Conservation (phyloP, 2,113 vertebrate genomes). For the Platysternon megacephalum region DNA sequence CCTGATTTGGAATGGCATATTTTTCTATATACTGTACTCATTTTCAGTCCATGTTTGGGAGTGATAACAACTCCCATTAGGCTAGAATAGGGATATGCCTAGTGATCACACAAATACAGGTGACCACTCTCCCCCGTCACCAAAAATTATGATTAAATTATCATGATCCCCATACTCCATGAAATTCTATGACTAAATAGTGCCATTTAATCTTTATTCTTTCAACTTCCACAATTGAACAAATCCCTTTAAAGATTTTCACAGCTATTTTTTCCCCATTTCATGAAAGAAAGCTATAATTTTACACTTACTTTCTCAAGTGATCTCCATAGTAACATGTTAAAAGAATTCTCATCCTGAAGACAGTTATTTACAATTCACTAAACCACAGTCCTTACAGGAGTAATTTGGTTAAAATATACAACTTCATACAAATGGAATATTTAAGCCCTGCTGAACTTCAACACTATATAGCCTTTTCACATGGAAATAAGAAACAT, state of each 20-base stretch:
- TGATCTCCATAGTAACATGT: conserved; percentile 48
- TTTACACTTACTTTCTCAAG: conserved; percentile 42
- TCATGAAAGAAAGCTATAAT: conserved; percentile 42
- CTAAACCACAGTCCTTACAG: conserved; percentile 5
- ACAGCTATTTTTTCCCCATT: conserved; percentile 4
- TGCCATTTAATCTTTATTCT: background rate
- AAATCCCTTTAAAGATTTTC: conserved; percentile 44
- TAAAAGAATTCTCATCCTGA: conserved; percentile 33
- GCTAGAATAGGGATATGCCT: background rate
- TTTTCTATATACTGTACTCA: background rate
- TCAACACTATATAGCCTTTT: background rate
- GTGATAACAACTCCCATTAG: background rate
- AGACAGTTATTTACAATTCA: conserved; percentile 50
- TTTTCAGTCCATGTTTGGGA: background rate
- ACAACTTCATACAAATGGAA: background rate
- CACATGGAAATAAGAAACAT: background rate
- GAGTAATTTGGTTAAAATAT: conserved; percentile 39
- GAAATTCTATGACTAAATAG: conserved; percentile 11
- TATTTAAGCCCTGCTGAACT: background rate
- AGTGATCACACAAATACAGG: conserved; percentile 16
- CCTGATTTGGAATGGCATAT: background rate
- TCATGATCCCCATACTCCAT: background rate
- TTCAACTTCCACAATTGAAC: conserved; percentile 24
- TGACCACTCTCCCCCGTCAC: background rate
- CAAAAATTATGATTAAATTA: background rate